phyloP scores from a whole-genome alignment of 2,888 invertebrate species.

The Actias luna region DNA sequence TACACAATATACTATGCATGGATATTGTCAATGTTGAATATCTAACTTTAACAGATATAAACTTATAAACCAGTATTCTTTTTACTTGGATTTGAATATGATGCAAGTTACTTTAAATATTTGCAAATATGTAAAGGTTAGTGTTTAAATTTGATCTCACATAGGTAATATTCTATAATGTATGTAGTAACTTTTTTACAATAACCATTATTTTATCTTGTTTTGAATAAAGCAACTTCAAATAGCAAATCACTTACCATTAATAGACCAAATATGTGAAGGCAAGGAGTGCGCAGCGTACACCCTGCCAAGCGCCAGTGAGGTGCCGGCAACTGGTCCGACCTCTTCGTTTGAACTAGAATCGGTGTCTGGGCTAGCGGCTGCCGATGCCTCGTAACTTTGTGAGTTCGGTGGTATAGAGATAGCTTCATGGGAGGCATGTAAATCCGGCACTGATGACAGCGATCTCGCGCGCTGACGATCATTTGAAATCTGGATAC shows the following conservation, averaged over 20 bases:
- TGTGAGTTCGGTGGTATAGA: constrained; percentile 84
- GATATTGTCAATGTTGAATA: no score
- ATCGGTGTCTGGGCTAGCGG: constrained; percentile 85
- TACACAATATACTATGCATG: no score
- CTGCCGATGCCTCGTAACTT: constrained; percentile 84
- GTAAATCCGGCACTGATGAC: constrained; percentile 91
- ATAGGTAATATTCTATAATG: not conserved
- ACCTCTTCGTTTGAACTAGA: constrained; percentile 86
- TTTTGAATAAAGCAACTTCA: constrained; percentile 4
- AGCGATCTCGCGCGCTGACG: constrained; percentile 91
- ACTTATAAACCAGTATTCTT: no score
- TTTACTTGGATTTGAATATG: not conserved
- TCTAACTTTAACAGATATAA: no score
- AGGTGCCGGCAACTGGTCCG: constrained; percentile 61
- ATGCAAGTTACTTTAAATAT: not conserved
- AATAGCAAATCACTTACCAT: constrained; percentile 84
- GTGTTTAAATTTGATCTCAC: not conserved
- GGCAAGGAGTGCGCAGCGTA: constrained; percentile 95
- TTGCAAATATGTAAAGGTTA: not conserved
- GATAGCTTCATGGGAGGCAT: constrained; percentile 82
- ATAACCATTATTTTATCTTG: constrained; percentile 8
- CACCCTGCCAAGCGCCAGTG: constrained; percentile 87
- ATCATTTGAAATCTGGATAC: constrained; percentile 88
- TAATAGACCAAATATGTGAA: constrained; percentile 95
- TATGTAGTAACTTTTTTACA: not conserved